These are phyloP conservation scores for Andrena fulva DNA, from an alignment of 2,888 invertebrate species.

Conservation along the genomic window DNA sequence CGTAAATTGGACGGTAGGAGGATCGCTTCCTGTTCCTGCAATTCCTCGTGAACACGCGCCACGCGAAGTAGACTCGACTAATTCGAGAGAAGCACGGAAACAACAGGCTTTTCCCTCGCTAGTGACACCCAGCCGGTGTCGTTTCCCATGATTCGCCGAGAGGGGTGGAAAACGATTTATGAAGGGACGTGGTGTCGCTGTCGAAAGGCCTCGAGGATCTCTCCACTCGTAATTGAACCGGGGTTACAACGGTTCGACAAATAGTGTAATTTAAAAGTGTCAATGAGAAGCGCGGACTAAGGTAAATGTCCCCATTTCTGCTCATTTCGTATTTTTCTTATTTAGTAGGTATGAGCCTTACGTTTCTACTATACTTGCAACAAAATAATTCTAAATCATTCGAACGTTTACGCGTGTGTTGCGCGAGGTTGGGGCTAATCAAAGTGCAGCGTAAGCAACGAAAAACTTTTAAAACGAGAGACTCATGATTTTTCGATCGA, in stretches of 20 bases:
- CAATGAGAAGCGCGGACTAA: too few relatives aligned
- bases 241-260: slow-evolving; percentile 1
- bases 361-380: too few relatives aligned
- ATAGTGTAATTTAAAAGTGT: not conserved
- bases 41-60: slow-evolving; percentile 49
- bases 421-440: too few relatives aligned
- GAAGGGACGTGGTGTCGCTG: slow-evolving; percentile 58
- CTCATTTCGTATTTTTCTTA: too few relatives aligned
- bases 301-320: too few relatives aligned
- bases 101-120: slow-evolving; percentile 21
- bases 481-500: too few relatives aligned
- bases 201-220: slow-evolving; percentile 62
- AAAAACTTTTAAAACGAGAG: too few relatives aligned
- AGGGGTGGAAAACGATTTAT: slow-evolving; percentile 50
- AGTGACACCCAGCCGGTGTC: slow-evolving; percentile 52
- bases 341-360: too few relatives aligned
- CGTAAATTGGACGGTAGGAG: slow-evolving; percentile 29
- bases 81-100: slow-evolving; percentile 40
- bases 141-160: slow-evolving; percentile 57
- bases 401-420: too few relatives aligned
- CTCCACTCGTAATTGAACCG: slow-evolving; percentile 52
- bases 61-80: slow-evolving; percentile 34
- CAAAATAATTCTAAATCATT: too few relatives aligned
- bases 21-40: slow-evolving; percentile 39
- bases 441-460: too few relatives aligned